Evolutionary conservation across 2,797 vertebrate genomes (phyloP), one percentile per base, ranked within the genome.

Genomic region (Gymnodraco acuticeps): DNA sequence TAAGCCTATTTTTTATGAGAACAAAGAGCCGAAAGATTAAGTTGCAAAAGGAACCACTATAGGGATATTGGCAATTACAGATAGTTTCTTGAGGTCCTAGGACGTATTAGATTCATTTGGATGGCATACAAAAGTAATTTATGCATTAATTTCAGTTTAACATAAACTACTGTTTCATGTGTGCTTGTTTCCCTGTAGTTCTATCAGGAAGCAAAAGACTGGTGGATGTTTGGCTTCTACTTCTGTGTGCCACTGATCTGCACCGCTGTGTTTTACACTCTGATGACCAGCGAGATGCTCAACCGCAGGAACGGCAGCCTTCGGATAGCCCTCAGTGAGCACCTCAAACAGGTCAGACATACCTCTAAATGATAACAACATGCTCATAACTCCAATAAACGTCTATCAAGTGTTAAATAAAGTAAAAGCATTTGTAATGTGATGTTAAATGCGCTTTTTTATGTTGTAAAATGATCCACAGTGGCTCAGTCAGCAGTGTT

Each of bases 161-260:
- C 45, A 53, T 2, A 43, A 43, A 53, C 3, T 1, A 58, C 10
- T 19, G 0, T 16, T 31, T 50, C 4, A 42, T 3, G 0, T 74
- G 14, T 65, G 8, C 1, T 62, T 68, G 14, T 72, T n/a, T 74
- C 17, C 11, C 45, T 72, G 9, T 82, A 99, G 98, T 95, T 95
- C 81, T 99, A 99, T 67, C 93, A 64, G 67, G n/a, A 95, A 0
- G 94, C 86, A 43, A 99, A 99, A 88, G 97, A 97, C 80, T 99
- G 98, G 98, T 99, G 98, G 98, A 90, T 99, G 47, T 99, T 99
- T 38, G 97, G 96, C 46, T 98, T 98, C 92, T 99, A 99, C 86
- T 99, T 99, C 84, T 98, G 96, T 51, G 93, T 99, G 61, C 98
- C 98, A 0, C 90, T 99, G 82, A 90, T 89, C 15, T 99, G 97